A percentile compares a stretch with the other conserved stretches of the same genome.
Evolutionary conservation across 30 jellyfish, hydroid and myxozoan species (phyloP).

Genomic region (Pelagia noctiluca): DNA sequence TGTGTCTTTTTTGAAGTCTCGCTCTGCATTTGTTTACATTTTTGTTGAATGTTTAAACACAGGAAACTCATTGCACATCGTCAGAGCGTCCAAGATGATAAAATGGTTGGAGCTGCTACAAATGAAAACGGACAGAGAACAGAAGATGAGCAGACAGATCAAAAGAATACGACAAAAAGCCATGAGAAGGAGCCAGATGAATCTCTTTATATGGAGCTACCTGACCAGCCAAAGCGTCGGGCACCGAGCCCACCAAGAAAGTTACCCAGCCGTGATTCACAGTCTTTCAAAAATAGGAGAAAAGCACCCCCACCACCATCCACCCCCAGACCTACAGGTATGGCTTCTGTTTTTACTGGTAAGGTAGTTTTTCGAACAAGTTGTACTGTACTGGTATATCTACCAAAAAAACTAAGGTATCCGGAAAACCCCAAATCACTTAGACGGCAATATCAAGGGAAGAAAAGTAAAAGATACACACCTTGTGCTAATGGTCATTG

Average conservation of each 20-base stretch:
- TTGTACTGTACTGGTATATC: slow-evolving; percentile 37
- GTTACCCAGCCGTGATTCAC: slow-evolving; percentile 14
- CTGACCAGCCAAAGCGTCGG: slow-evolving; percentile 84
- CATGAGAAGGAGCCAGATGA: slow-evolving; percentile 25
- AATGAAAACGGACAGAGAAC: not conserved
- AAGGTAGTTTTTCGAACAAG: too few species aligned
- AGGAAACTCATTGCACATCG: slow-evolving; percentile 68
- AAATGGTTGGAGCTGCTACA: slow-evolving; percentile 30
- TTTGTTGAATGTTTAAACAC: too few species aligned
- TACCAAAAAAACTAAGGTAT: not conserved
- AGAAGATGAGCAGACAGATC: not conserved
- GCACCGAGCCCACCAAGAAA: slow-evolving; percentile 74
- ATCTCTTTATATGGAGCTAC: slow-evolving; percentile 57
- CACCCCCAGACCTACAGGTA: slow-evolving; percentile 21
- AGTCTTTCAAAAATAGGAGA: slow-evolving; percentile 26
- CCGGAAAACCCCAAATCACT: not conserved
- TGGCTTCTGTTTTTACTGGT: too few species aligned
- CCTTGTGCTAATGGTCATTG: too few species aligned
- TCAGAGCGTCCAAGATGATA: slow-evolving; percentile 61
- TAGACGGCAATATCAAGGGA: too few species aligned
- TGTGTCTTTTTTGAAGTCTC: too few species aligned
- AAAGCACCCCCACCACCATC: slow-evolving; percentile 70
- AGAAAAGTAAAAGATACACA: too few species aligned
- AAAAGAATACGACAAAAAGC: not conserved
- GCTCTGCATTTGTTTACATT: not conserved